phyloP scores from a whole-genome alignment of 2,113 vertebrate species.

The Hiodon tergisus region DNA sequence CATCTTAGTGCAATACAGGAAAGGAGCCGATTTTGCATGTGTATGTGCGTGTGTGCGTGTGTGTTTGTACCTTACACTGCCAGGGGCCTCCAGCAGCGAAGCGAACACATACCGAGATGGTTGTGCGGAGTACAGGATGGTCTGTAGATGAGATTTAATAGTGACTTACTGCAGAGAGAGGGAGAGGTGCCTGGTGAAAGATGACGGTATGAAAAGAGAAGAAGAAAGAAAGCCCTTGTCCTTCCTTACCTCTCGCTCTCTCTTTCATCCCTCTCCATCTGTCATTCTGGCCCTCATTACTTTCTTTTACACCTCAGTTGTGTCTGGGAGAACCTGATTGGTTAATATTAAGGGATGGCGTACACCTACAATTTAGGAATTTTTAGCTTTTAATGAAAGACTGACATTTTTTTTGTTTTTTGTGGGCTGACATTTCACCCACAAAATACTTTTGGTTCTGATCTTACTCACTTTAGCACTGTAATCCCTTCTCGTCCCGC shows the following conservation, averaged over 20 bases:
- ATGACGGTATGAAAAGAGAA: slow-evolving; percentile 26
- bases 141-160: background rate
- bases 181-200: slow-evolving; percentile 47
- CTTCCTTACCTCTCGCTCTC: slow-evolving; percentile 20
- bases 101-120: background rate
- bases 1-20: slow-evolving; percentile 44
- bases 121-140: slow-evolving; percentile 1
- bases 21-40: slow-evolving; percentile 27
- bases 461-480: background rate
- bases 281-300: slow-evolving; percentile 36
- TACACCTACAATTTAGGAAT: background rate
- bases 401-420: too few relatives aligned
- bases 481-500: background rate
- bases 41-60: slow-evolving; percentile 31
- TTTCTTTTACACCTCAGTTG: slow-evolving; percentile 42
- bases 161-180: slow-evolving; percentile 16
- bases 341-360: background rate
- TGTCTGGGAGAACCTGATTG: slow-evolving; percentile 11
- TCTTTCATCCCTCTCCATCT: slow-evolving; percentile 45
- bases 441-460: background rate
- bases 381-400: background rate
- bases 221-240: slow-evolving; percentile 42
- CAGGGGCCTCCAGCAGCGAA: slow-evolving; percentile 9
- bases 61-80: slow-evolving; percentile 49
- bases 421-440: background rate